Conservation (phyloP, 2,888 invertebrate genomes). For the Drosophila koepferae region DNA sequence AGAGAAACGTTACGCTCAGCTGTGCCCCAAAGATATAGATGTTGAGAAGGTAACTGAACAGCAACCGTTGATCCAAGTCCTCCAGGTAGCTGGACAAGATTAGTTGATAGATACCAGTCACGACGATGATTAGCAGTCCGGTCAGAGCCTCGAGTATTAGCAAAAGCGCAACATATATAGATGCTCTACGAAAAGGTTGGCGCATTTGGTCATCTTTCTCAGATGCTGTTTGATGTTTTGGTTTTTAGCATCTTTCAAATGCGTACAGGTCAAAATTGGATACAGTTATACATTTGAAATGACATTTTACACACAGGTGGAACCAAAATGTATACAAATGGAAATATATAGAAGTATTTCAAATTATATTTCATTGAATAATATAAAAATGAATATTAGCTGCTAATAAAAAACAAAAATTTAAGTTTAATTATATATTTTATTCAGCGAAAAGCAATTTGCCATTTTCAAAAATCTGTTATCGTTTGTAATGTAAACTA, state of each 20-base stretch:
- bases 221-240: slow-evolving; percentile 15
- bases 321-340: background rate
- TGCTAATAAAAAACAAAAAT: no score
- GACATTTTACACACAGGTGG: slow-evolving; percentile 12
- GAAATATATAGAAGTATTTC: no score
- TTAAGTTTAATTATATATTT: no score
- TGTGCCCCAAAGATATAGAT: slow-evolving; percentile 75
- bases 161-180: slow-evolving; percentile 68
- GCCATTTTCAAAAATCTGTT: slow-evolving; percentile 1
- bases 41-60: slow-evolving; percentile 70
- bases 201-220: slow-evolving; percentile 81
- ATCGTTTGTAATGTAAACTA: background rate
- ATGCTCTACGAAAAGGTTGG: slow-evolving; percentile 75
- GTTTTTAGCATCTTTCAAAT: slow-evolving; percentile 6
- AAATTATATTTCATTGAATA: no score
- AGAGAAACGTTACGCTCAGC: slow-evolving; percentile 67
- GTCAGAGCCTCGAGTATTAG: slow-evolving; percentile 70
- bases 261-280: slow-evolving; percentile 8
- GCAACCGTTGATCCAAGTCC: slow-evolving; percentile 57
- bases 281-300: slow-evolving; percentile 19
- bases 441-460: background rate
- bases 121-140: slow-evolving; percentile 69
- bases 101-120: slow-evolving; percentile 71
- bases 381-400: no score
- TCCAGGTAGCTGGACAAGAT: slow-evolving; percentile 67